A percentile compares a stretch with the other conserved stretches of the same genome.
Evolutionary conservation across 2,888 invertebrate genomes (phyloP).

Genomic region (Teleiodes luculella): DNA sequence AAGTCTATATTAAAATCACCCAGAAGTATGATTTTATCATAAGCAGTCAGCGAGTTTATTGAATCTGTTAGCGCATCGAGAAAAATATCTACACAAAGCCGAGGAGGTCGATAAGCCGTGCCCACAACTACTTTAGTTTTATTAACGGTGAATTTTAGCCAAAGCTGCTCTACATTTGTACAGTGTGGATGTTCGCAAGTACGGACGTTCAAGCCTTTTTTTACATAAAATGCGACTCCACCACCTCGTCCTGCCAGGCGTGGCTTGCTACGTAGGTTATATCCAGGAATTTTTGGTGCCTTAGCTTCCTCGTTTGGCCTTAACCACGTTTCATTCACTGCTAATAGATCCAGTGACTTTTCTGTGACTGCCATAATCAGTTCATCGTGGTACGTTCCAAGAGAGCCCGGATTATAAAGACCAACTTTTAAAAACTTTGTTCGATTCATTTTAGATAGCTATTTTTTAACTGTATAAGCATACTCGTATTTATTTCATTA

Average conservation of each 20-base stretch:
- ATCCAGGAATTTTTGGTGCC: background rate
- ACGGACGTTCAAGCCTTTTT: too few species aligned
- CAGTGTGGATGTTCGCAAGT: too few species aligned
- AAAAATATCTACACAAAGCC: background rate
- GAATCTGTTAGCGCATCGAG: background rate
- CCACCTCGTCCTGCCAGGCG: background rate
- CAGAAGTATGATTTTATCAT: too few species aligned
- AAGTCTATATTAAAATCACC: background rate
- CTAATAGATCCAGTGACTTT: background rate
- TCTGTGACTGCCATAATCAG: background rate
- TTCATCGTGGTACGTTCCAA: conserved; percentile 14
- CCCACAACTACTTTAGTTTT: background rate
- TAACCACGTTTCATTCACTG: background rate
- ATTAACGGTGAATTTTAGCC: background rate
- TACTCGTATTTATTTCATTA: too few species aligned
- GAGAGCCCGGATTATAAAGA: conserved; percentile 10
- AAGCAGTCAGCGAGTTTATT: too few species aligned
- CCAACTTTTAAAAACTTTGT: background rate
- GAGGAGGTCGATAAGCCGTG: background rate
- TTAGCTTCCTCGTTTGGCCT: background rate
- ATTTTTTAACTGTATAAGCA: background rate
- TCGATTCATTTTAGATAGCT: background rate
- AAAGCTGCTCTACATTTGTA: too few species aligned
- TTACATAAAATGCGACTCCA: too few species aligned
- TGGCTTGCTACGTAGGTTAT: background rate